phyloP scores from a whole-genome alignment of 2,113 vertebrate genomes.

The Nycticryphes semicollaris region DNA sequence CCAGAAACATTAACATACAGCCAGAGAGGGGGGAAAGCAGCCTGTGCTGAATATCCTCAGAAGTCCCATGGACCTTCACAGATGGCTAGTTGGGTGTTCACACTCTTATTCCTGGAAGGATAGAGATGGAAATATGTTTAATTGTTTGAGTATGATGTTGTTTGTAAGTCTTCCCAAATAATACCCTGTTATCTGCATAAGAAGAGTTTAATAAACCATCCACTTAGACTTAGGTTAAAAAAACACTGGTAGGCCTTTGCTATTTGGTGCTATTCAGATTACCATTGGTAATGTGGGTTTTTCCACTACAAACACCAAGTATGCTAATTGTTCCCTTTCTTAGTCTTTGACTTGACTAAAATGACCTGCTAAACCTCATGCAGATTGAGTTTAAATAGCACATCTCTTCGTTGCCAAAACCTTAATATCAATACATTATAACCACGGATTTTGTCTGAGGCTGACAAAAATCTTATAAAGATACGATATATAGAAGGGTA shows the following conservation, averaged over 20 bases:
- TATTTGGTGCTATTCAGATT: background rate
- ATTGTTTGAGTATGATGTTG: background rate
- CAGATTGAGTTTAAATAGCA: slow-evolving; percentile 18
- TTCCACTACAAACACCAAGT: background rate
- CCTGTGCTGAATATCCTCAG: background rate
- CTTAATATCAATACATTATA: slow-evolving; percentile 14
- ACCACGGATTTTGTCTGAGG: background rate
- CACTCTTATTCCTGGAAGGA: background rate
- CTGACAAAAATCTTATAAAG: background rate
- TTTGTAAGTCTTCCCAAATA: background rate
- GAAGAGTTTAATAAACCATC: background rate
- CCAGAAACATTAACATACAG: background rate
- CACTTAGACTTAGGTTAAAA: background rate
- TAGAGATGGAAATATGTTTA: background rate
- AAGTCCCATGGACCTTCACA: background rate
- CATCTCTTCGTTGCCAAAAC: slow-evolving; percentile 15
- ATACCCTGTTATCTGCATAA: background rate
- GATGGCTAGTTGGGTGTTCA: background rate
- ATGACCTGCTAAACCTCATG: slow-evolving; percentile 14
- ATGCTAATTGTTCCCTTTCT: background rate
- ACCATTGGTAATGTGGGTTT: background rate
- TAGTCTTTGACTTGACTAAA: background rate
- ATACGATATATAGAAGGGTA: background rate
- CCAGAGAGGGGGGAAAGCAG: background rate
- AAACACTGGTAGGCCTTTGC: background rate